phyloP scores from a whole-genome alignment of 2,888 invertebrate species.

The Nudaria mundana region DNA sequence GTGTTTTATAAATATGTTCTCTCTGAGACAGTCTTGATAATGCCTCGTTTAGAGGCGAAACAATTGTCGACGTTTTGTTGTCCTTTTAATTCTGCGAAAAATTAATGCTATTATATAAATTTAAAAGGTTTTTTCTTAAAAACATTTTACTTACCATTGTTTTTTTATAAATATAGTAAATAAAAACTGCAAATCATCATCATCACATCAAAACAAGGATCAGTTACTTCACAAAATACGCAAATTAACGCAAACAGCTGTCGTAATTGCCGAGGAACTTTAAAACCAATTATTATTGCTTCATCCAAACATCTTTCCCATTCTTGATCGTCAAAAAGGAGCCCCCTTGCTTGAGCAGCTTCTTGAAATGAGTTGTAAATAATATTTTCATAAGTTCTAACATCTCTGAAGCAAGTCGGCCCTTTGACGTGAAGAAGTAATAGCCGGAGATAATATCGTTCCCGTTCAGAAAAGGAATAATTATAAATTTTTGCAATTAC shows the following conservation, averaged over 20 bases:
- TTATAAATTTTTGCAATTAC: slow-evolving; percentile 13
- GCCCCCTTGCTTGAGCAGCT: slow-evolving; percentile 12
- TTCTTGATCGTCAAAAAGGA: slow-evolving; percentile 12
- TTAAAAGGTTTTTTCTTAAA: too few relatives aligned
- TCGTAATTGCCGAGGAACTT: slow-evolving; percentile 20
- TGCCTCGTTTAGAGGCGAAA: too few relatives aligned
- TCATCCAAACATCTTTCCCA: slow-evolving; percentile 7
- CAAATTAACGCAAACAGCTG: slow-evolving; percentile 20
- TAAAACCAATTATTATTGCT: slow-evolving; percentile 15
- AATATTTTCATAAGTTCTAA: slow-evolving; percentile 14
- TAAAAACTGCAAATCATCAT: too few relatives aligned
- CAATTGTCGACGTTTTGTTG: too few relatives aligned
- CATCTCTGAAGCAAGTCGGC: slow-evolving; percentile 23
- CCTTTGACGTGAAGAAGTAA: slow-evolving; percentile 27
- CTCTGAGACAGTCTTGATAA: too few relatives aligned
- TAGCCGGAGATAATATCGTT: slow-evolving; percentile 28
- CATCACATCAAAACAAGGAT: too few relatives aligned
- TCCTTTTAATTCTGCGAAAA: too few relatives aligned
- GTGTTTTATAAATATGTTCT: too few relatives aligned
- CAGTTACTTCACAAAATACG: slow-evolving; percentile 17
- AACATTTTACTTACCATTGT: too few relatives aligned
- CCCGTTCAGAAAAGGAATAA: slow-evolving; percentile 20
- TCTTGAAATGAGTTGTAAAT: slow-evolving; percentile 13
- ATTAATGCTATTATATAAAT: too few relatives aligned
- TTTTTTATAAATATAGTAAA: too few relatives aligned